These are phyloP conservation scores for Pseudotriccus pelzelni DNA, from an alignment of 2,797 vertebrate genomes.

Conservation along the genomic window DNA sequence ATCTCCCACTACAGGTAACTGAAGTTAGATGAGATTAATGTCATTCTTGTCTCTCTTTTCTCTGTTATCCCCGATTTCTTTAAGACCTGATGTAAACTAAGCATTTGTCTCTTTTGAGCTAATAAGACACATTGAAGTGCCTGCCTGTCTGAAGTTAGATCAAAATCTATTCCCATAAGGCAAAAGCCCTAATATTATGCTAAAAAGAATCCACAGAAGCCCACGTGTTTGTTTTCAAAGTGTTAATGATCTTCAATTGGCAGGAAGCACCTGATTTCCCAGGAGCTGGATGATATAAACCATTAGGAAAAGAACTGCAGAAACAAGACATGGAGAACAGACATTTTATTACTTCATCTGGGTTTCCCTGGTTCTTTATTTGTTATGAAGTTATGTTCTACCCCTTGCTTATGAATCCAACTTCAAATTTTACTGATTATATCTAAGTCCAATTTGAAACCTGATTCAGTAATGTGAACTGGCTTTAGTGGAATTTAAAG, in stretches of 20 bases:
- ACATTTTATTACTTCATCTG: background rate
- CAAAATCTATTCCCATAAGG: background rate
- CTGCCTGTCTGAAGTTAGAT: background rate
- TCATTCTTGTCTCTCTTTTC: background rate
- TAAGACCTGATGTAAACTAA: background rate
- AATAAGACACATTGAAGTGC: background rate
- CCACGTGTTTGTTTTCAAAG: background rate
- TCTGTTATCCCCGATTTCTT: background rate
- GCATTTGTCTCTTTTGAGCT: background rate
- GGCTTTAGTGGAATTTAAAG: background rate
- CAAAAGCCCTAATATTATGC: background rate
- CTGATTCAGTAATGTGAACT: background rate
- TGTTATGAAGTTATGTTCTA: background rate
- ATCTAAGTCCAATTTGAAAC: background rate
- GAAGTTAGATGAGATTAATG: background rate
- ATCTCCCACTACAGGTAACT: background rate
- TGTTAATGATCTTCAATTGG: constrained; percentile 23
- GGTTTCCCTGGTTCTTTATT: background rate
- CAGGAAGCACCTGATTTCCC: constrained; percentile 31
- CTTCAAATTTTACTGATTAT: background rate
- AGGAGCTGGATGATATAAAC: background rate
- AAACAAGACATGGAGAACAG: background rate
- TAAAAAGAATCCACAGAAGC: constrained; percentile 3
- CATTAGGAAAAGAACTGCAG: background rate
- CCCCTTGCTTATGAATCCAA: background rate